These are phyloP conservation scores for Bombus huntii DNA, from an alignment of 1,140 invertebrate genomes.

Conservation along the genomic window DNA sequence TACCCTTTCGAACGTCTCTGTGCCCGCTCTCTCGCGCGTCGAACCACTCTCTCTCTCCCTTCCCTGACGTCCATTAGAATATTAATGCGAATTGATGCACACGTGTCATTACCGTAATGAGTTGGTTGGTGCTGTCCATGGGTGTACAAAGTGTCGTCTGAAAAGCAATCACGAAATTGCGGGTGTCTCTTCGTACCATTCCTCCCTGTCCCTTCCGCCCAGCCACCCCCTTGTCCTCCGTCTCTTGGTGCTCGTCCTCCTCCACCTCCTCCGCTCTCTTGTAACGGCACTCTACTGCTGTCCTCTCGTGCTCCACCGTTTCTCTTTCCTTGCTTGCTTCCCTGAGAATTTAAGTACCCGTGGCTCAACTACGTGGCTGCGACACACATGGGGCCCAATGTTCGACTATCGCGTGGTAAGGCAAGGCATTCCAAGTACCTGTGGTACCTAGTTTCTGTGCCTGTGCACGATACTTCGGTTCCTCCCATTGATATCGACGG, in stretches of 20 bases:
- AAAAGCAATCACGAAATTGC: constrained; percentile 82
- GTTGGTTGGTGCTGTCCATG: constrained; percentile 78
- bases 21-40: constrained; percentile 25
- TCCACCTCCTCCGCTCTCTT: neutral
- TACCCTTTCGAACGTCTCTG: constrained; percentile 31
- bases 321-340: constrained; percentile 12
- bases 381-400: neutral
- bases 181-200: constrained; percentile 71
- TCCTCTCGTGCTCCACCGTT: neutral
- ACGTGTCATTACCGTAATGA: constrained; percentile 83
- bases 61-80: constrained; percentile 79
- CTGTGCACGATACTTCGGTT: neutral
- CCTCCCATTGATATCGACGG: neutral
- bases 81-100: constrained; percentile 82
- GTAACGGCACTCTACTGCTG: neutral
- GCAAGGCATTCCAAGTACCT: neutral
- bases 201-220: constrained; percentile 2
- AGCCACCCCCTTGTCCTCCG: neutral
- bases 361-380: neutral
- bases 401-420: neutral
- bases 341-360: constrained; percentile 40
- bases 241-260: neutral
- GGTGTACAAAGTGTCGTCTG: constrained; percentile 74
- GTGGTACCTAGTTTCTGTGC: neutral
- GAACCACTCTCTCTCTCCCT: constrained; percentile 23